phyloP scores from a whole-genome alignment of 2,797 vertebrate genomes.

The Muraenolepis orangiensis region DNA sequence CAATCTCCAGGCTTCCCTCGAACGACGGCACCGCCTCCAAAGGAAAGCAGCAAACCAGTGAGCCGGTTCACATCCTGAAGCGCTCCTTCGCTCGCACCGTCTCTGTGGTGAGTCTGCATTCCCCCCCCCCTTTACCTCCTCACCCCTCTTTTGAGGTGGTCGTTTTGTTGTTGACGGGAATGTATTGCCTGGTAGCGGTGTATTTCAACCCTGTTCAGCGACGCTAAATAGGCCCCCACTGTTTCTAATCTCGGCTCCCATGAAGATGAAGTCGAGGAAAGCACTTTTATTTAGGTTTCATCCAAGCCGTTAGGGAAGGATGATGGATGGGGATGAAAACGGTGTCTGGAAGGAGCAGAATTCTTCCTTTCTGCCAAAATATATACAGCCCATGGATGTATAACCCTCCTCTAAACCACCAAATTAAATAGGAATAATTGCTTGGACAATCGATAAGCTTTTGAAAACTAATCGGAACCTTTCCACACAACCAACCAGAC shows the following conservation, averaged over 20 bases:
- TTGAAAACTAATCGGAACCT: neutral
- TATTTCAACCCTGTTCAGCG: too few relatives aligned
- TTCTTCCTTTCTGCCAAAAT: too few relatives aligned
- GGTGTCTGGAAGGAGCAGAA: too few relatives aligned
- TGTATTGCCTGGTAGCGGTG: too few relatives aligned
- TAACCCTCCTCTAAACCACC: neutral
- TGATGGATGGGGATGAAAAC: too few relatives aligned
- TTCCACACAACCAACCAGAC: too few relatives aligned
- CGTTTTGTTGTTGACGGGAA: neutral
- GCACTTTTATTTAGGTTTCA: too few relatives aligned
- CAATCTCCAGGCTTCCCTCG: slow-evolving; percentile 83
- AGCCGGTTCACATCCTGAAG: slow-evolving; percentile 97
- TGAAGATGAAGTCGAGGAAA: too few relatives aligned
- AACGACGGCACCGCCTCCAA: slow-evolving; percentile 95
- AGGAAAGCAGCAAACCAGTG: slow-evolving; percentile 96
- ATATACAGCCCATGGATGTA: too few relatives aligned
- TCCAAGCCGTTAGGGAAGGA: too few relatives aligned
- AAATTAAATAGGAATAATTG: neutral
- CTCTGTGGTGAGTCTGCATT: slow-evolving; percentile 82
- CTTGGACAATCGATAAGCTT: neutral
- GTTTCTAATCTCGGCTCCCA: too few relatives aligned
- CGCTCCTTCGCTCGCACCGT: slow-evolving; percentile 96
- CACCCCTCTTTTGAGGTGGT: neutral
- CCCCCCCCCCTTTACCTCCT: neutral
- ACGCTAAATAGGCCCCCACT: too few relatives aligned